Evolutionary conservation across 2,888 invertebrate genomes (phyloP).

Genomic region (Lepidochitona cinerea): DNA sequence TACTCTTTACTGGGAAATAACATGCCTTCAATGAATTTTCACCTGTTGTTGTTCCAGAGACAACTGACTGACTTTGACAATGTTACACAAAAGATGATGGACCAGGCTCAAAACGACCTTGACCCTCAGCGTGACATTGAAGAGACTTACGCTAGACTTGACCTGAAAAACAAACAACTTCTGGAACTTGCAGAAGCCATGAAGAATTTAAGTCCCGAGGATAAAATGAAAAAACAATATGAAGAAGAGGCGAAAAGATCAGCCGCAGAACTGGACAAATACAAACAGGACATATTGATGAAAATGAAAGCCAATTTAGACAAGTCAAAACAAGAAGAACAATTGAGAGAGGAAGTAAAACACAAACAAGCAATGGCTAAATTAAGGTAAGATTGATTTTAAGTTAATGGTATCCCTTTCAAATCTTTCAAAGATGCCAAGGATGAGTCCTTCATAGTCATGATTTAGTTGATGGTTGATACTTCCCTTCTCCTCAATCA

Average conservation of each 20-base stretch:
- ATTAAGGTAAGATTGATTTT: slow-evolving; percentile 38
- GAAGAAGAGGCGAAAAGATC: slow-evolving; percentile 51
- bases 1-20: no score
- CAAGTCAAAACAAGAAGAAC: slow-evolving; percentile 48
- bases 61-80: slow-evolving; percentile 61
- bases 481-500: no score
- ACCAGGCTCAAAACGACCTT: slow-evolving; percentile 52
- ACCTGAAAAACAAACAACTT: slow-evolving; percentile 64
- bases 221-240: slow-evolving; percentile 57
- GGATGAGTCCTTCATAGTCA: no score
- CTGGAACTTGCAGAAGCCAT: slow-evolving; percentile 63
- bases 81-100: slow-evolving; percentile 50
- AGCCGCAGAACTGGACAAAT: slow-evolving; percentile 45
- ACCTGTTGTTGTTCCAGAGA: slow-evolving; percentile 33
- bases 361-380: slow-evolving; percentile 49
- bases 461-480: no score
- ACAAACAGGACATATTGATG: slow-evolving; percentile 48
- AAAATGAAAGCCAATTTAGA: slow-evolving; percentile 59
- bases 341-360: slow-evolving; percentile 52
- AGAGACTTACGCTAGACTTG: slow-evolving; percentile 54
- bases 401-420: no score
- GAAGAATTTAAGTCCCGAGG: slow-evolving; percentile 53
- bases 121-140: slow-evolving; percentile 52
- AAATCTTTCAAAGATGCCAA: no score
- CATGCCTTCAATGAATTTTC: background rate